Evolutionary conservation across 2,113 vertebrate species (phyloP).

Genomic region (Centropus bengalensis): DNA sequence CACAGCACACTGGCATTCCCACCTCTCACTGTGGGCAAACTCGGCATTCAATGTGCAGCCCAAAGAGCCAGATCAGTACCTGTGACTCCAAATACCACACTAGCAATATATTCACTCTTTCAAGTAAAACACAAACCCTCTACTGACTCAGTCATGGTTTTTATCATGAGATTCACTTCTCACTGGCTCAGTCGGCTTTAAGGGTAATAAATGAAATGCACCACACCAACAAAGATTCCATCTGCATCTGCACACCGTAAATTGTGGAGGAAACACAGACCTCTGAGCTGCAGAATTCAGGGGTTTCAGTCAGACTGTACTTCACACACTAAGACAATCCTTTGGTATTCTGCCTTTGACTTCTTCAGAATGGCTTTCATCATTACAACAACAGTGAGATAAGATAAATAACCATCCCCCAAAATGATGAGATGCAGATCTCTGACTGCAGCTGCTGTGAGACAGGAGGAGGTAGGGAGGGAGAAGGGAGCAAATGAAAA

Average conservation of each 20-base stretch:
- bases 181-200: constrained; percentile 74
- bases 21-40: not conserved
- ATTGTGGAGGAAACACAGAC: constrained; percentile 71
- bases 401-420: not conserved
- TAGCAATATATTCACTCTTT: constrained; percentile 67
- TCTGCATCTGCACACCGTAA: constrained; percentile 79
- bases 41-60: not conserved
- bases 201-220: constrained; percentile 81
- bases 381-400: not conserved
- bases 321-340: constrained; percentile 18
- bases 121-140: constrained; percentile 69
- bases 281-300: constrained; percentile 69
- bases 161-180: constrained; percentile 79
- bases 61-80: constrained; percentile 30
- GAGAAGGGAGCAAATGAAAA: constrained; percentile 4
- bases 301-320: constrained; percentile 44
- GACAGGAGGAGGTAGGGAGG: not conserved
- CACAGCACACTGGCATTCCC: not conserved
- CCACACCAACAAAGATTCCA: constrained; percentile 82
- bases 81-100: constrained; percentile 35
- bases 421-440: not conserved
- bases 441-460: not conserved
- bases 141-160: constrained; percentile 75
- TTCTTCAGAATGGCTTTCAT: not conserved
- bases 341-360: not conserved